Percentiles rank a stretch among this genome's conserved stretches.
phyloP scores from a whole-genome alignment of 2,888 invertebrate species.

The Tipula helvola region DNA sequence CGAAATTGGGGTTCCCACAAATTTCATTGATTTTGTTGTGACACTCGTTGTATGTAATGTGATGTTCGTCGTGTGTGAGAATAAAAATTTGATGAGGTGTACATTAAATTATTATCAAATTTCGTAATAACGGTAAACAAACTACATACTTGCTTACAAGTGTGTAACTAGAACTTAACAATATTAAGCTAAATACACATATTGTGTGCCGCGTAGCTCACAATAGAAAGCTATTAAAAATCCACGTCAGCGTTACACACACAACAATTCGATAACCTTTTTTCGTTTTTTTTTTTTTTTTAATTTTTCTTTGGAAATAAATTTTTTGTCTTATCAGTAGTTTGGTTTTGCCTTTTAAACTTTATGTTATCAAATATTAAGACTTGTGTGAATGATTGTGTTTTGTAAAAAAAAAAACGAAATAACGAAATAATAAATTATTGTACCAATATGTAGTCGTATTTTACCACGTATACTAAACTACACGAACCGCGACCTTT shows the following conservation, averaged over 20 bases:
- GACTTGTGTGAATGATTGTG: background rate
- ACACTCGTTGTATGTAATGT: background rate
- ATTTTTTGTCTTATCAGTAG: background rate
- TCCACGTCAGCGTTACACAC: background rate
- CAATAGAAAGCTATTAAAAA: background rate
- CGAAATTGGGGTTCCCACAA: too few species aligned
- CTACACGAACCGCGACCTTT: background rate
- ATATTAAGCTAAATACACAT: background rate
- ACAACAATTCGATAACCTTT: background rate
- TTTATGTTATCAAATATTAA: background rate
- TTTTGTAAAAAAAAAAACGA: too few species aligned
- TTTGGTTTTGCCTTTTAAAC: background rate
- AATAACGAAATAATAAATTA: background rate
- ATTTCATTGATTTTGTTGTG: background rate
- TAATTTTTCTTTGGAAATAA: background rate
- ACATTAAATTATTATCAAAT: background rate
- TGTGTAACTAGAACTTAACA: background rate
- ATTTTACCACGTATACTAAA: background rate
- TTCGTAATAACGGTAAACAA: background rate
- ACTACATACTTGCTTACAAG: background rate
- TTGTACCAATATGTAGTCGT: background rate
- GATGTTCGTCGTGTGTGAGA: background rate
- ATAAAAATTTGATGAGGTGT: background rate
- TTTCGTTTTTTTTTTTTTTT: background rate
- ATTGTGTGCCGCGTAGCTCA: background rate